Conservation (phyloP, 2,797 vertebrate species). For the Discoglossus pictus region DNA sequence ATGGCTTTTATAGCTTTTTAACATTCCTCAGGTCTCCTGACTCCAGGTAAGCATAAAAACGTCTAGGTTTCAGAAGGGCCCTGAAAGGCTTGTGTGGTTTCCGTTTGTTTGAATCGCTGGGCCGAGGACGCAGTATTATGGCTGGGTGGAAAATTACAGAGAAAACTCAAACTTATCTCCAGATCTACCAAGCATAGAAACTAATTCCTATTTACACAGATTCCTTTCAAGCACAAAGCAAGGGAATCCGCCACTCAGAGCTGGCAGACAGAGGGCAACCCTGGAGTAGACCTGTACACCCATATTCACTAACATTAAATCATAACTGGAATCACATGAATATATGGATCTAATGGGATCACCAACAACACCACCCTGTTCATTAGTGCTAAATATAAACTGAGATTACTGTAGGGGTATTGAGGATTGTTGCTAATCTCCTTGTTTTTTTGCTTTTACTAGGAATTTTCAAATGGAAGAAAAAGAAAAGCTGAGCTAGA, state of each 20-base stretch:
- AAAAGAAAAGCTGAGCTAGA: too few relatives aligned
- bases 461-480: too few relatives aligned
- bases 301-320: too few relatives aligned
- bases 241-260: constrained; percentile 12
- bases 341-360: too few relatives aligned
- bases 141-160: constrained; percentile 45
- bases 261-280: too few relatives aligned
- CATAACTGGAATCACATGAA: too few relatives aligned
- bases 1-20: constrained; percentile 48
- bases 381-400: too few relatives aligned
- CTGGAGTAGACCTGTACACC: too few relatives aligned
- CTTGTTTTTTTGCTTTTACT: too few relatives aligned
- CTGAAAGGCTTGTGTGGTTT: constrained; percentile 49
- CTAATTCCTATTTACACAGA: constrained; percentile 36
- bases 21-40: constrained; percentile 51
- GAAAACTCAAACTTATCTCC: constrained; percentile 37
- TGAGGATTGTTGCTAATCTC: too few relatives aligned
- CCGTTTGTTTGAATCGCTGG: constrained; percentile 39
- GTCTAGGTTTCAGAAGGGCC: constrained; percentile 41
- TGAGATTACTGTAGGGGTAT: too few relatives aligned
- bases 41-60: constrained; percentile 52
- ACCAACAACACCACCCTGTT: too few relatives aligned
- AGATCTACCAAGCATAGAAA: constrained; percentile 39
- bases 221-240: constrained; percentile 22
- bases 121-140: constrained; percentile 35